Evolutionary conservation across 2,888 invertebrate species (phyloP).

Genomic region (Diarsia brunnea): DNA sequence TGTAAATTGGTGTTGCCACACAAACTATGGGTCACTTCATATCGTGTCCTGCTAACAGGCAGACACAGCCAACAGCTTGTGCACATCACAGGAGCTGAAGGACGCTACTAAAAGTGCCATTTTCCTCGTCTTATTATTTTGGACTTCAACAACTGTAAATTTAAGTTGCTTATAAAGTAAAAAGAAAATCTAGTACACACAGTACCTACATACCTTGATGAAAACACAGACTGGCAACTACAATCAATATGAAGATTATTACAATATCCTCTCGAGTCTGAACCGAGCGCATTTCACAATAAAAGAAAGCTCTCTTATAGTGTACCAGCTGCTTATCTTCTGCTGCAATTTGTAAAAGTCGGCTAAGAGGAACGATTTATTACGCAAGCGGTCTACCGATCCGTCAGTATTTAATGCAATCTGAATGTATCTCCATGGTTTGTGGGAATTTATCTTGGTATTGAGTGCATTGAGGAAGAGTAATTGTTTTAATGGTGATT

Average conservation of each 20-base stretch:
- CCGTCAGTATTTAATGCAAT: conserved; percentile 63
- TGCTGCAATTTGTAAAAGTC: conserved; percentile 65
- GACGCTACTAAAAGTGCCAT: too few species aligned
- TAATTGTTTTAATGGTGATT: conserved; percentile 51
- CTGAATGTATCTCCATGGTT: conserved; percentile 54
- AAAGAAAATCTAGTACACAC: not conserved
- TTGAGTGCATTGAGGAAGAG: conserved; percentile 58
- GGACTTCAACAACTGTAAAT: too few species aligned
- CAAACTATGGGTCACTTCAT: too few species aligned
- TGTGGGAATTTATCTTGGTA: conserved; percentile 40
- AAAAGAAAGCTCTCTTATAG: conserved; percentile 57
- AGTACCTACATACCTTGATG: not conserved
- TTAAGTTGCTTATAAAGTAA: too few species aligned
- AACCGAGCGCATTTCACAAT: conserved; percentile 24
- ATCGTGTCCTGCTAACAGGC: too few species aligned
- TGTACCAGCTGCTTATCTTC: conserved; percentile 61
- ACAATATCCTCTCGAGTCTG: conserved; percentile 32
- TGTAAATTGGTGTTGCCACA: too few species aligned
- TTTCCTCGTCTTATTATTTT: too few species aligned
- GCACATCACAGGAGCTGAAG: too few species aligned
- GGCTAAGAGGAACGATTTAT: conserved; percentile 59
- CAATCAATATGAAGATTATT: conserved; percentile 54
- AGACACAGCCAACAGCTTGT: too few species aligned
- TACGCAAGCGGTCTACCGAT: conserved; percentile 55
- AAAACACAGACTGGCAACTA: conserved; percentile 4